phyloP scores from a whole-genome alignment of 1,140 invertebrate genomes.

The Ceratina japonica region DNA sequence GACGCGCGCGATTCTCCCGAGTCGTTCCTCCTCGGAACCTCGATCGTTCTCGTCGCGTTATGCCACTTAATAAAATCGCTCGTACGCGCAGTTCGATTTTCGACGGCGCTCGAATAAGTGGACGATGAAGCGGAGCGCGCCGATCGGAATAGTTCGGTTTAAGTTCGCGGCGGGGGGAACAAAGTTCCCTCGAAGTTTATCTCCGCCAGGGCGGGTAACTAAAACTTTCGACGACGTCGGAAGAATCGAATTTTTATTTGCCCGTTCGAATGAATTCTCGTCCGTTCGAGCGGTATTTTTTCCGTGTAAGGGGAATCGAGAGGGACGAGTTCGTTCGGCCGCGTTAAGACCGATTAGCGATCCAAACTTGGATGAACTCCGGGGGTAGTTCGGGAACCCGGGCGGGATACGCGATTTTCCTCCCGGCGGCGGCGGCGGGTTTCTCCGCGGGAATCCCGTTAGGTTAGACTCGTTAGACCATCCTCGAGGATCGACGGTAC shows the following conservation, averaged over 20 bases:
- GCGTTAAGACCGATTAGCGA: conserved; percentile 65
- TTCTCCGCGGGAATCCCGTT: conserved; percentile 39
- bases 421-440: background rate
- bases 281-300: conserved; percentile 24
- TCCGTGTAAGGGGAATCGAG: background rate
- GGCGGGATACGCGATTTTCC: conserved; percentile 51
- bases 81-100: background rate
- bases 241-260: too few species aligned
- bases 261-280: background rate
- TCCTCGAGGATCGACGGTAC: conserved; percentile 59
- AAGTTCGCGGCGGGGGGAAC: too few species aligned
- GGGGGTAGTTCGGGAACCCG: conserved; percentile 48
- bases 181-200: too few species aligned
- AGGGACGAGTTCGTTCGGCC: conserved; percentile 25
- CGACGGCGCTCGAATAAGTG: too few species aligned
- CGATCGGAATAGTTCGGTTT: too few species aligned
- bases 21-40: too few species aligned
- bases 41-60: background rate
- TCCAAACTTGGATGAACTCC: conserved; percentile 65
- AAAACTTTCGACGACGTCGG: too few species aligned
- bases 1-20: conserved; percentile 5
- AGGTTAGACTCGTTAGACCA: conserved; percentile 44
- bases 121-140: too few species aligned
- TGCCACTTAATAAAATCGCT: background rate
- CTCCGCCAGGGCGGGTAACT: too few species aligned